Evolutionary conservation across 2,888 invertebrate species (phyloP).

Genomic region (Argyresthia goedartella): DNA sequence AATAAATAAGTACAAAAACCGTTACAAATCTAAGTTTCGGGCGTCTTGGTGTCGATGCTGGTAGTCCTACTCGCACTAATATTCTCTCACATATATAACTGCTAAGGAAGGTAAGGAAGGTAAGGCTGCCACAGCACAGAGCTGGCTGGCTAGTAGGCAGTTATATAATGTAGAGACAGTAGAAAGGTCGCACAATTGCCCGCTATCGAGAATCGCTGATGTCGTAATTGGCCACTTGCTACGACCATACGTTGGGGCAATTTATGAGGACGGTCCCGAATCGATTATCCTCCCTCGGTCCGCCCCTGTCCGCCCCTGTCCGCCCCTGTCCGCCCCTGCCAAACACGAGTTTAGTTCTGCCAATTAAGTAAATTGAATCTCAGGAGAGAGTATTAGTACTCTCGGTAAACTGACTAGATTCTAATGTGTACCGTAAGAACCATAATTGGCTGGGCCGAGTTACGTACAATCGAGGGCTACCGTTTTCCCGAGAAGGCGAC

Average conservation of each 20-base stretch:
- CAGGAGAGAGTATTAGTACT: not conserved
- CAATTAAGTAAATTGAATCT: not conserved
- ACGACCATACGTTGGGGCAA: slow-evolving; percentile 1
- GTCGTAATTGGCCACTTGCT: slow-evolving; percentile 19
- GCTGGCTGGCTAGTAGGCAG: not conserved
- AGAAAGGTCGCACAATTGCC: slow-evolving; percentile 16
- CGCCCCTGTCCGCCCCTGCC: not conserved
- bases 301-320: not conserved
- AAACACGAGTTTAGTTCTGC: not conserved
- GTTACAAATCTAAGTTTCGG: too few relatives aligned
- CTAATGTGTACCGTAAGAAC: not conserved
- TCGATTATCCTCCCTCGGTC: not conserved
- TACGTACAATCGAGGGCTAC: too few relatives aligned
- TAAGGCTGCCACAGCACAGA: too few relatives aligned
- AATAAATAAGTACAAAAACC: not conserved
- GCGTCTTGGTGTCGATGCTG: too few relatives aligned
- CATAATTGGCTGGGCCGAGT: too few relatives aligned
- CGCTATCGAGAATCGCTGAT: slow-evolving; percentile 25
- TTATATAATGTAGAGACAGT: slow-evolving; percentile 7
- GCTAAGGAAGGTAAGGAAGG: not conserved
- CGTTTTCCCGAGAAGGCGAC: too few relatives aligned
- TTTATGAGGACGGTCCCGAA: slow-evolving; percentile 3
- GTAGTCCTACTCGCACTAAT: too few relatives aligned
- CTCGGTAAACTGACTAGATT: too few relatives aligned
- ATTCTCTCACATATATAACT: too few relatives aligned